Percentiles rank a stretch among this genome's conserved stretches.
Evolutionary conservation across 1,140 invertebrate genomes (phyloP).

Genomic region (Heliconius eleuchia): DNA sequence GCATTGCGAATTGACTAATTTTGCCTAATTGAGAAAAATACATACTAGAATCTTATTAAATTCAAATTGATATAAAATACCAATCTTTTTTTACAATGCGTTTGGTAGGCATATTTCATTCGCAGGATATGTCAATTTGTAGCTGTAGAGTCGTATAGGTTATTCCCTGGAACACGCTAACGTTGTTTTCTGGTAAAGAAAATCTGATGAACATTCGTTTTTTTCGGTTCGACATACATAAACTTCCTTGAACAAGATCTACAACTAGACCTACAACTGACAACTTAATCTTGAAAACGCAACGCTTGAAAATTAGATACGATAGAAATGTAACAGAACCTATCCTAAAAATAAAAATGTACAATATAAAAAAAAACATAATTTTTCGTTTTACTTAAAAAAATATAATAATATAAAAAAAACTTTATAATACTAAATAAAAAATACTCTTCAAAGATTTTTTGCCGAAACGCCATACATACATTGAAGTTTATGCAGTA

Average conservation of each 20-base stretch:
- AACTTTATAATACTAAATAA: too few species aligned
- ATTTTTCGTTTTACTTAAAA: too few species aligned
- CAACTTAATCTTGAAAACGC: too few species aligned
- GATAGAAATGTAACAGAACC: too few species aligned
- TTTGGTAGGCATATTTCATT: neutral
- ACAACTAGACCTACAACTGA: too few species aligned
- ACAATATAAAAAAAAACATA: too few species aligned
- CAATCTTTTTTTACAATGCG: constrained; percentile 14
- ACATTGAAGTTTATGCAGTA: constrained; percentile 22
- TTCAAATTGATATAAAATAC: neutral
- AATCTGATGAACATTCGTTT: too few species aligned
- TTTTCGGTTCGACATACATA: neutral
- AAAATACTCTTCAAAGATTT: neutral
- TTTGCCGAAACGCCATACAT: neutral
- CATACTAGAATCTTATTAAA: neutral
- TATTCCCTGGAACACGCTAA: constrained; percentile 24
- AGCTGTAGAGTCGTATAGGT: constrained; percentile 20
- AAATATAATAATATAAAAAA: too few species aligned
- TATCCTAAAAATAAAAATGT: too few species aligned
- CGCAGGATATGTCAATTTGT: constrained; percentile 28
- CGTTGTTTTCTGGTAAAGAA: neutral
- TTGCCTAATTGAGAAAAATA: neutral
- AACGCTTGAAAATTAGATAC: too few species aligned
- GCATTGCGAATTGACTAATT: neutral
- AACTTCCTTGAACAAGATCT: neutral